phyloP scores from a whole-genome alignment of 2,888 invertebrate species.

The Limnephilus auricula region DNA sequence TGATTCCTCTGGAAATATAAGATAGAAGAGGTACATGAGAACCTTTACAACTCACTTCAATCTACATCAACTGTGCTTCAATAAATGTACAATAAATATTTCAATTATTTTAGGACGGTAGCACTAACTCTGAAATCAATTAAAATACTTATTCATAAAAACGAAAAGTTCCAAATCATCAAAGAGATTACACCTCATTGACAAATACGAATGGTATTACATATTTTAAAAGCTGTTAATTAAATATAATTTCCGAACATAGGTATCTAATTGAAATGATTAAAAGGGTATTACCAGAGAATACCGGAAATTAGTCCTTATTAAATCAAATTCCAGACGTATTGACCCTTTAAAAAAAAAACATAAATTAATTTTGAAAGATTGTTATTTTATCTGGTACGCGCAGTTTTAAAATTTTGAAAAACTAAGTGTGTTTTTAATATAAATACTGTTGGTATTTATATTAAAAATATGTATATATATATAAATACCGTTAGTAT shows the following conservation, averaged over 20 bases:
- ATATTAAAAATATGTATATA: too few relatives aligned
- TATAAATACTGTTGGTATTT: too few relatives aligned
- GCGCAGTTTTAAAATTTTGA: too few relatives aligned
- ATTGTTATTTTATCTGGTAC: too few relatives aligned
- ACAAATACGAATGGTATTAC: conserved; percentile 9
- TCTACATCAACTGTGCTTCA: background rate
- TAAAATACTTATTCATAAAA: conserved; percentile 5
- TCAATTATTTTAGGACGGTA: background rate
- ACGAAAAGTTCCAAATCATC: background rate
- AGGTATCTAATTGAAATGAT: conserved; percentile 9
- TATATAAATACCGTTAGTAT: too few relatives aligned
- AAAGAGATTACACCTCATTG: conserved; percentile 23
- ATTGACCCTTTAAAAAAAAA: too few relatives aligned
- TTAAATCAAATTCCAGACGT: too few relatives aligned
- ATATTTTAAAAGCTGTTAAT: conserved; percentile 13
- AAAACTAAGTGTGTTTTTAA: too few relatives aligned
- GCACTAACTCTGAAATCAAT: conserved; percentile 24
- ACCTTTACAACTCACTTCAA: background rate
- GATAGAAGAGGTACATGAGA: background rate
- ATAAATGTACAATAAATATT: conserved; percentile 14
- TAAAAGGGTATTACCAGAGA: too few relatives aligned
- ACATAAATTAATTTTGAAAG: too few relatives aligned
- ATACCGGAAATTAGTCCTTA: too few relatives aligned
- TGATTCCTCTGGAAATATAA: background rate
- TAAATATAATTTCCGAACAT: background rate